Percentiles rank a stretch among this genome's conserved stretches.
Evolutionary conservation across 2,797 vertebrate genomes (phyloP).

Genomic region (Nothura maculosa): DNA sequence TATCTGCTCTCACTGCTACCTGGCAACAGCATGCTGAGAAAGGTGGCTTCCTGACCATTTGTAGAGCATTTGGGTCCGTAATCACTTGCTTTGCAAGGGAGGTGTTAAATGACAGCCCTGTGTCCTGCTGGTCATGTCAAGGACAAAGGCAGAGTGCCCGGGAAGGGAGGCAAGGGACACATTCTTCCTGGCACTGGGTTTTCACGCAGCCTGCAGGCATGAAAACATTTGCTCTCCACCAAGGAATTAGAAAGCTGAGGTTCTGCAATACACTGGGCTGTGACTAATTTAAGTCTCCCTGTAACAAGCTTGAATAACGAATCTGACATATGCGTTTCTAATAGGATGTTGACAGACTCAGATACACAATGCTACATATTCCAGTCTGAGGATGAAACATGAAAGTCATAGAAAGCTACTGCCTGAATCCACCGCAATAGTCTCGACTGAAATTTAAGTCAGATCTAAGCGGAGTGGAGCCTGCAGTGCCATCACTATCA

Average conservation of each 20-base stretch:
- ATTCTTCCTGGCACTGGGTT: not conserved
- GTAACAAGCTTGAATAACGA: slow-evolving; percentile 14
- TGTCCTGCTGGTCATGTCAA: not conserved
- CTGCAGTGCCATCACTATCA: not conserved
- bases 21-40: not conserved
- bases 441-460: not conserved
- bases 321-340: not conserved
- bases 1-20: not conserved
- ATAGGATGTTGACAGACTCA: not conserved
- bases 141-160: not conserved
- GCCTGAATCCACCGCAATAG: not conserved
- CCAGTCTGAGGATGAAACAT: not conserved
- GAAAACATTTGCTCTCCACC: not conserved
- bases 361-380: not conserved
- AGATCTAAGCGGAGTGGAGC: not conserved
- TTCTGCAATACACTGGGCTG: not conserved
- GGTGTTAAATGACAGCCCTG: not conserved
- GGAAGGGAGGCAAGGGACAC: not conserved
- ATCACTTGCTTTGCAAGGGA: not conserved
- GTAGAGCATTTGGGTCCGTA: not conserved
- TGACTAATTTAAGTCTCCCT: not conserved
- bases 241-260: not conserved
- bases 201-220: not conserved
- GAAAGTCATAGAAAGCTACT: not conserved
- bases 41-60: not conserved